Conservation (phyloP, 2,888 invertebrate species). For the Drosophila buzzatii region DNA sequence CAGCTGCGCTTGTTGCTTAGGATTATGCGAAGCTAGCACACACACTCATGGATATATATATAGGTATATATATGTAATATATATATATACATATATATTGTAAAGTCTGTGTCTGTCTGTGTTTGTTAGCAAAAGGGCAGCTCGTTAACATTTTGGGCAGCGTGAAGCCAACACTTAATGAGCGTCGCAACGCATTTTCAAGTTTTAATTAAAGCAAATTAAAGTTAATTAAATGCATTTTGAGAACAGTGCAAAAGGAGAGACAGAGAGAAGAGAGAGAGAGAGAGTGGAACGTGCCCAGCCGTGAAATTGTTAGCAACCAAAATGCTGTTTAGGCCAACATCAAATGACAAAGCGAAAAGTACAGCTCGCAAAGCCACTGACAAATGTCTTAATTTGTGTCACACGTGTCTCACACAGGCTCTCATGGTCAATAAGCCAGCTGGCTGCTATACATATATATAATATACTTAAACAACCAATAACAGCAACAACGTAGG, state of each 20-base stretch:
- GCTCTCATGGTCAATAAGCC: conserved; percentile 2
- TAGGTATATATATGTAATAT: conserved; percentile 4
- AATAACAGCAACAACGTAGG: neutral
- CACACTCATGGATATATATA: neutral
- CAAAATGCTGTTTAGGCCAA: conserved; percentile 41
- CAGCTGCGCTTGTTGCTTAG: conserved; percentile 20
- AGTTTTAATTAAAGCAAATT: conserved; percentile 74
- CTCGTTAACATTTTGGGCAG: conserved; percentile 33
- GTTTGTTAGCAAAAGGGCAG: conserved; percentile 10
- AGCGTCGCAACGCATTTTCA: conserved; percentile 46
- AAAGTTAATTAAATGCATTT: conserved; percentile 73
- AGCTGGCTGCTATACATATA: neutral
- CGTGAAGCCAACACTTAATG: conserved; percentile 41
- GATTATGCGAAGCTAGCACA: conserved; percentile 43
- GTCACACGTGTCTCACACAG: conserved; percentile 39
- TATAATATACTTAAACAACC: neutral
- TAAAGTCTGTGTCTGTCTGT: conserved; percentile 8
- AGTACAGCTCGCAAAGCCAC: conserved; percentile 16
- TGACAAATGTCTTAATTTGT: conserved; percentile 55
- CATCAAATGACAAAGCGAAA: conserved; percentile 9
- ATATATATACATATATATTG: conserved; percentile 2
- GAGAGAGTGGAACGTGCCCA: conserved; percentile 20
- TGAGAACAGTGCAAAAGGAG: conserved; percentile 4
- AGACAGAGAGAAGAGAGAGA: neutral
- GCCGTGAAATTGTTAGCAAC: conserved; percentile 48